These are phyloP conservation scores for Neodiprion fabricii DNA, from an alignment of 1,140 invertebrate species.

Conservation along the genomic window DNA sequence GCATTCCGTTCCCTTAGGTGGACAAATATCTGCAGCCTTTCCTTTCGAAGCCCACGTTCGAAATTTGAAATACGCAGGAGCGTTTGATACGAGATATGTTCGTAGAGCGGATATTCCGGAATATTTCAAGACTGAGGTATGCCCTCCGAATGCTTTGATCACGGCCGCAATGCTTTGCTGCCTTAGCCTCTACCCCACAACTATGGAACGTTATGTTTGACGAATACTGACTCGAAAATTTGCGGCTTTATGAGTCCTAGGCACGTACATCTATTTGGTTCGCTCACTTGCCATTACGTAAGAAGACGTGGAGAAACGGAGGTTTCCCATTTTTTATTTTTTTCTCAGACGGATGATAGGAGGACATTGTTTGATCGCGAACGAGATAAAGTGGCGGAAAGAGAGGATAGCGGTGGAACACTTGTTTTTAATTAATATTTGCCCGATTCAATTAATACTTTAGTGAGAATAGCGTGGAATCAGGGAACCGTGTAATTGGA, in stretches of 20 bases:
- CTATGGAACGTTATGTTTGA: slow-evolving; percentile 5
- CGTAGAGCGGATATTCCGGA: neutral
- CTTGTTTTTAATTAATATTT: neutral
- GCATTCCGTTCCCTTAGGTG: neutral
- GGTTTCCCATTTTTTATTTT: neutral
- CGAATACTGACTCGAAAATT: neutral
- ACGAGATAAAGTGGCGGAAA: no score
- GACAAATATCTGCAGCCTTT: neutral
- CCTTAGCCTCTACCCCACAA: neutral
- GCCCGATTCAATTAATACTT: neutral
- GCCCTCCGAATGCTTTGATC: slow-evolving; percentile 4
- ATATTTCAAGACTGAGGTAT: slow-evolving; percentile 3
- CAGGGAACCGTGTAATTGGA: neutral
- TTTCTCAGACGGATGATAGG: neutral
- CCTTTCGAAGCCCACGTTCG: neutral
- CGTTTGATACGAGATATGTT: slow-evolving; percentile 7
- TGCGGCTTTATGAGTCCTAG: neutral
- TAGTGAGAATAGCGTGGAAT: neutral
- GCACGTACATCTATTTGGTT: neutral
- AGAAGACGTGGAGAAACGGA: neutral
- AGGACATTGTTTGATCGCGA: no score
- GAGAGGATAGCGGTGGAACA: no score
- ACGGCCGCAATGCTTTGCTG: slow-evolving; percentile 3
- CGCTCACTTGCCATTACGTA: neutral
- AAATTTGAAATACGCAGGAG: slow-evolving; percentile 2